These are phyloP conservation scores for Drosophila monieri DNA, from an alignment of 2,888 invertebrate species.

Conservation along the genomic window DNA sequence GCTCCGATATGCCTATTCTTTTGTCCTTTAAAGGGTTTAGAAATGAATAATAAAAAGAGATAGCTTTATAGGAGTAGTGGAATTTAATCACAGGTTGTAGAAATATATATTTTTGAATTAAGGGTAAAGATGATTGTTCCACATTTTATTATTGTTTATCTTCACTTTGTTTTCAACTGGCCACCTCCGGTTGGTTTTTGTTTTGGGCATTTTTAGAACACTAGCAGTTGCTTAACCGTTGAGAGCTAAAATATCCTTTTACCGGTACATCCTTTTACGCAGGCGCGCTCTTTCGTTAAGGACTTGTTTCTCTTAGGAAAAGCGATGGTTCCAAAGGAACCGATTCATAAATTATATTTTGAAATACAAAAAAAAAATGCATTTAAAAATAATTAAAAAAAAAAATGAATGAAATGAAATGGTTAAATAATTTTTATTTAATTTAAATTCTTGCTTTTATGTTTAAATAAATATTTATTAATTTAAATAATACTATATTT, in stretches of 20 bases:
- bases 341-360: neutral
- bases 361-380: neutral
- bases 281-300: slow-evolving; percentile 54
- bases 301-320: slow-evolving; percentile 41
- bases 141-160: neutral
- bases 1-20: slow-evolving; percentile 35
- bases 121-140: neutral
- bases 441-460: no score
- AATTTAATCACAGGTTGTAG: no score
- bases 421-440: neutral
- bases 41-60: no score
- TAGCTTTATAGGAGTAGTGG: no score
- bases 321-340: neutral
- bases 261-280: slow-evolving; percentile 49
- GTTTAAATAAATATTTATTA: neutral
- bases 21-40: neutral
- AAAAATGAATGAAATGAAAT: neutral
- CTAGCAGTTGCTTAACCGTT: slow-evolving; percentile 51
- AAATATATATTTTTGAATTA: no score
- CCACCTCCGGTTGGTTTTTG: slow-evolving; percentile 37
- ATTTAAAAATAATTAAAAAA: neutral
- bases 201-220: slow-evolving; percentile 59
- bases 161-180: slow-evolving; percentile 58
- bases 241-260: slow-evolving; percentile 36
- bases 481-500: neutral